These are phyloP conservation scores for Andricus quercusramuli DNA, from an alignment of 2,888 invertebrate genomes.

Conservation along the genomic window DNA sequence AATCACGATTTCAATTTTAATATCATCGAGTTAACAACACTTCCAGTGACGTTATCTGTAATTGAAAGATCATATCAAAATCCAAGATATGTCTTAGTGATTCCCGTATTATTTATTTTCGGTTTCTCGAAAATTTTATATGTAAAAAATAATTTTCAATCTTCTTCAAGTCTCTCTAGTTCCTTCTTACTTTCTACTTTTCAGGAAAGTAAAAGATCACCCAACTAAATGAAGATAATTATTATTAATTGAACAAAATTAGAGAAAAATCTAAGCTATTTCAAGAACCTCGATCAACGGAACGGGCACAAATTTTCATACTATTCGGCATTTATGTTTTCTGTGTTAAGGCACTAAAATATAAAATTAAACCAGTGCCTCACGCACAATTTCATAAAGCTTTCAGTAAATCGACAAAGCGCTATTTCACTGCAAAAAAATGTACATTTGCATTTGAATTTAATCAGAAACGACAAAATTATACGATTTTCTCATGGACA, in stretches of 20 bases:
- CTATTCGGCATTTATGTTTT: slow-evolving; percentile 1
- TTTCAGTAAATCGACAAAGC: background rate
- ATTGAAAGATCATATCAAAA: slow-evolving; percentile 31
- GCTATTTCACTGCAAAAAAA: background rate
- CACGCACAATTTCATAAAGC: background rate
- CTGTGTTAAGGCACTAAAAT: slow-evolving; percentile 44
- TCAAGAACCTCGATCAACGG: background rate
- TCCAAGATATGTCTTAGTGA: slow-evolving; percentile 47
- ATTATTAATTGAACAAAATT: background rate
- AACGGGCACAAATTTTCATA: background rate
- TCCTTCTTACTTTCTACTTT: slow-evolving; percentile 45
- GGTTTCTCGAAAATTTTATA: slow-evolving; percentile 34
- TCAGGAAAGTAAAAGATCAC: slow-evolving; percentile 43
- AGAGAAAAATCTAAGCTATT: background rate
- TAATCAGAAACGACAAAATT: background rate
- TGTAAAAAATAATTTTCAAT: slow-evolving; percentile 53
- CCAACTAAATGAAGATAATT: background rate
- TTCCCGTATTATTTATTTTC: slow-evolving; percentile 43
- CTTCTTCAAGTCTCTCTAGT: slow-evolving; percentile 43
- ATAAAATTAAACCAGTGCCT: background rate
- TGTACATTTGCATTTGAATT: background rate
- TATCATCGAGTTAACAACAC: background rate
- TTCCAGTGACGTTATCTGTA: slow-evolving; percentile 24
- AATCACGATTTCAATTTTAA: background rate
- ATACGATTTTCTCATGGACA: background rate